Percentiles rank a stretch among this genome's conserved stretches.
These are phyloP conservation scores for Criorhina ranunculi DNA, from an alignment of 2,888 invertebrate genomes.

Conservation along the genomic window DNA sequence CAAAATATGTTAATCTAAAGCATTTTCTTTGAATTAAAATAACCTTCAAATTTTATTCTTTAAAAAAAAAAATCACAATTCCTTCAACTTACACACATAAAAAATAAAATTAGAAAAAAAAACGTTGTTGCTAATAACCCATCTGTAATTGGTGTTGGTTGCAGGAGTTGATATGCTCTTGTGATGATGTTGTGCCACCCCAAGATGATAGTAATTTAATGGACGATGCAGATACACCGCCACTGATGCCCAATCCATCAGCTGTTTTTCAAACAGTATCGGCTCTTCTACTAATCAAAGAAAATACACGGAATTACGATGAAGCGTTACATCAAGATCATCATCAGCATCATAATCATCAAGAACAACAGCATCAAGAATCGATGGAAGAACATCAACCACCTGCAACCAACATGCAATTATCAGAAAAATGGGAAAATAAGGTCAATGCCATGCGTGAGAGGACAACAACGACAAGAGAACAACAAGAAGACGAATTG, in stretches of 20 bases:
- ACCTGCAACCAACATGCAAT: constrained; percentile 80
- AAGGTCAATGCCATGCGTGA: constrained; percentile 53
- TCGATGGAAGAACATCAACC: constrained; percentile 80
- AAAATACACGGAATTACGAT: constrained; percentile 83
- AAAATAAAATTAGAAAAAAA: constrained; percentile 61
- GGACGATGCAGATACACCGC: constrained; percentile 47
- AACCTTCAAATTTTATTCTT: constrained; percentile 4
- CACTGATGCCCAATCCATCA: constrained; percentile 81
- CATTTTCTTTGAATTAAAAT: constrained; percentile 49
- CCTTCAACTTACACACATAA: constrained; percentile 58
- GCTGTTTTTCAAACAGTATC: constrained; percentile 83
- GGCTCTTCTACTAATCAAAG: constrained; percentile 82
- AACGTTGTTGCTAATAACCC: constrained; percentile 75
- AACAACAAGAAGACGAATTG: constrained; percentile 19
- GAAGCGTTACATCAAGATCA: constrained; percentile 84
- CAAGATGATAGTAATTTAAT: constrained; percentile 78
- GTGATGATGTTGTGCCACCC: constrained; percentile 86
- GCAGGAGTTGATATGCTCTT: constrained; percentile 89
- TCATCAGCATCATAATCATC: constrained; percentile 75
- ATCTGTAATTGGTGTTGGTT: constrained; percentile 86
- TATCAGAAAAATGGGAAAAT: constrained; percentile 72
- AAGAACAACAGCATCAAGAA: constrained; percentile 77
- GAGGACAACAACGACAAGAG: constrained; percentile 46
- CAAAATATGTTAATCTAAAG: constrained; percentile 70
- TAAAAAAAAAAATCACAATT: constrained; percentile 52